Evolutionary conservation across 2,888 invertebrate species (phyloP), one percentile per base, ranked within the genome.

Genomic region (Chaitophorus viminalis): DNA sequence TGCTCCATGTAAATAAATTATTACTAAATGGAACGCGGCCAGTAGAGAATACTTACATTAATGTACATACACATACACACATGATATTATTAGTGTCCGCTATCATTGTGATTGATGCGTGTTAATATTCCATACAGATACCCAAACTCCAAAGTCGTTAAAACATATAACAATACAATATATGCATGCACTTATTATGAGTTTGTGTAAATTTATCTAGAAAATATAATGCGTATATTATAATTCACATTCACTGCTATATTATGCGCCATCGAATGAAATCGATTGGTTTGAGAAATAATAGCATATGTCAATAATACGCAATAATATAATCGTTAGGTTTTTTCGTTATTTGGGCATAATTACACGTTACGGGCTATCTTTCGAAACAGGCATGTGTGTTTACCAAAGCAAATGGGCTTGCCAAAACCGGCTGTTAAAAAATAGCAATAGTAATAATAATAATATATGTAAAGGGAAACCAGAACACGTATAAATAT

Each of bases 391-490:
- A 54, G 25, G 82, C 74, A 36, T 74, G 3, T 39, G 68, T 68
- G 68, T 75, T 36, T 75, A 39, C n/a, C 33, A 74, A 29, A 82
- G 31, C 82, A 25, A 46, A 68, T 70, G 68, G 68, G 54, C 60
- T 74, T 6, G 36, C 75, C 60, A 60, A 74, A 76, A 83, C 60
- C 60, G 74, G 29, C 72, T 60, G 74, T 33, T 54, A 75, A 39
- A 75, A 75, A 29, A 31, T 39, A 46, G 68, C 29, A 46, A 46
- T 68, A 68, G 46, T 68, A 82, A 36, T 14, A 54, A 72, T 33
- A 72, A 82, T 52, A 39, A 46, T 46, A 70, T 46, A 46, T 29
- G 31, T 25, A 36, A 74, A 74, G n/a, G n/a, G 54, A 83, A 83
- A 83, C 29, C 74, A 60, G 54, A 83, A 83, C 83, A 75, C 83